phyloP scores from a whole-genome alignment of 2,113 vertebrate species.

The Dasyprocta punctata region DNA sequence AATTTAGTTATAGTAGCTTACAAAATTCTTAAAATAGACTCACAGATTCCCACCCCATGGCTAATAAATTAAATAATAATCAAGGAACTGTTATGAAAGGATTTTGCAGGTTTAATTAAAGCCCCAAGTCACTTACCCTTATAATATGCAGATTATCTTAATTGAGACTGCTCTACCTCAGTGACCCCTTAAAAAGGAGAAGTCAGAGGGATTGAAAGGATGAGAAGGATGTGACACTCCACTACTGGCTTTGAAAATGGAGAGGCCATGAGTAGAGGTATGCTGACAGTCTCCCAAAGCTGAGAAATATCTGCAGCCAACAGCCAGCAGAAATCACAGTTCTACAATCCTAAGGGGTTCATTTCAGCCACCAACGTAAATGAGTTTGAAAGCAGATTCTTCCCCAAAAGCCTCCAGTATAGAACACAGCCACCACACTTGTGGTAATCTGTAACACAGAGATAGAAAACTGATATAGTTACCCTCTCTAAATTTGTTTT shows the following conservation, averaged over 20 bases:
- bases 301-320: not conserved
- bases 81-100: not conserved
- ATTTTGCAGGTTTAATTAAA: slow-evolving; percentile 27
- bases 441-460: not conserved
- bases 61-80: slow-evolving; percentile 16
- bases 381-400: not conserved
- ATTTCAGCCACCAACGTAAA: not conserved
- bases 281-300: not conserved
- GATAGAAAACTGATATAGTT: not conserved
- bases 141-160: not conserved
- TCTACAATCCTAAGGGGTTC: not conserved
- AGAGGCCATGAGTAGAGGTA: not conserved
- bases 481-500: not conserved
- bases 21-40: slow-evolving; percentile 26
- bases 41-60: not conserved
- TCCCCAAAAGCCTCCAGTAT: not conserved
- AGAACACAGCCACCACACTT: not conserved
- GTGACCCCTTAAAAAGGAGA: slow-evolving; percentile 24
- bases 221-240: not conserved
- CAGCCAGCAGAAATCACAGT: not conserved
- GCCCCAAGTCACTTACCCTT: not conserved
- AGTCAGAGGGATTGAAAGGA: not conserved
- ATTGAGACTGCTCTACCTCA: not conserved
- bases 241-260: slow-evolving; percentile 32
- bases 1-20: not conserved